These are phyloP conservation scores for Aphidoletes aphidimyza DNA, from an alignment of 2,888 invertebrate species.

Conservation along the genomic window DNA sequence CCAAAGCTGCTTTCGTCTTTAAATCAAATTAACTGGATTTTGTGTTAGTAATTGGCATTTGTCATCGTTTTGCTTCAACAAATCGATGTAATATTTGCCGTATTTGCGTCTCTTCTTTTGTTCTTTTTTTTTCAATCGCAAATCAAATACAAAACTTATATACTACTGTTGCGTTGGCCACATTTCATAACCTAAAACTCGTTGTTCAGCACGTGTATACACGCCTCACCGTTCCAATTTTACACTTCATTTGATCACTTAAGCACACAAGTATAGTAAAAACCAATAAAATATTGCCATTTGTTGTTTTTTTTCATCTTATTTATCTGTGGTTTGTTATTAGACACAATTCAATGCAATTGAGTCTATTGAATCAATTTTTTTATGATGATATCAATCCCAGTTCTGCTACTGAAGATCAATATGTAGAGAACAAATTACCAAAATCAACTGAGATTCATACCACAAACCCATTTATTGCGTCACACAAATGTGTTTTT, in stretches of 20 bases:
- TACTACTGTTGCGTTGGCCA: not conserved
- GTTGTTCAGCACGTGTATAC: conserved; percentile 32
- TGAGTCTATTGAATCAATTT: not conserved
- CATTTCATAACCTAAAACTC: conserved; percentile 23
- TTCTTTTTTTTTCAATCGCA: not conserved
- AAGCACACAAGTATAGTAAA: not conserved
- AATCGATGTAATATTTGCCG: not conserved
- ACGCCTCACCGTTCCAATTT: not conserved
- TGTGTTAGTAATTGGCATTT: not conserved
- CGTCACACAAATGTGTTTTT: not conserved
- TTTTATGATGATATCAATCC: conserved; percentile 55
- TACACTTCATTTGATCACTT: not conserved
- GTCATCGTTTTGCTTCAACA: not conserved
- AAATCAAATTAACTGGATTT: conserved; percentile 3
- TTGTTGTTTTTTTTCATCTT: not conserved
- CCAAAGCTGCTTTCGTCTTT: not conserved
- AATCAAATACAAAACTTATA: not conserved
- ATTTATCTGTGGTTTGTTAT: too few relatives aligned
- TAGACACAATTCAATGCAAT: too few relatives aligned
- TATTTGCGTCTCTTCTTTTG: not conserved
- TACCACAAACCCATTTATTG: not conserved
- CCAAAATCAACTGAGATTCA: conserved; percentile 61
- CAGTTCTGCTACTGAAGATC: conserved; percentile 67
- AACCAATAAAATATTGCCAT: not conserved
- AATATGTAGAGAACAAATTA: conserved; percentile 64